Evolutionary conservation across 2,113 vertebrate genomes (phyloP), one percentile per base, ranked within the genome.

Genomic region (Chaenogobius annularis): DNA sequence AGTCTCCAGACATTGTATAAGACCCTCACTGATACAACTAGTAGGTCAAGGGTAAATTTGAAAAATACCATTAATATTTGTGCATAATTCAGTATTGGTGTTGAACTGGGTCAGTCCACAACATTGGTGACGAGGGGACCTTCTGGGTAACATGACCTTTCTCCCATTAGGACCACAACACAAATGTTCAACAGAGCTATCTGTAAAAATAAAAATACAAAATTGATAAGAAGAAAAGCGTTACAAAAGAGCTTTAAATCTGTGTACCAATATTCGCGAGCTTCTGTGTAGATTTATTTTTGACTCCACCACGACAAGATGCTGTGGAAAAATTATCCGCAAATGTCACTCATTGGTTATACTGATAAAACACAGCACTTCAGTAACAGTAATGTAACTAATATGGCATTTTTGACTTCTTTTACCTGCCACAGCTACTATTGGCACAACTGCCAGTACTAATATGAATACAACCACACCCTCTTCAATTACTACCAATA

Each of bases 41-140:
- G n/a, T n/a, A n/a, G n/a, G n/a, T n/a, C n/a, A n/a, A n/a, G n/a
- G n/a, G n/a, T n/a, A n/a, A n/a, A n/a, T n/a, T n/a, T n/a, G n/a
- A n/a, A n/a, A n/a, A n/a, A n/a, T n/a, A n/a, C n/a, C n/a, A n/a
- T n/a, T n/a, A n/a, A n/a, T n/a, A n/a, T n/a, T n/a, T n/a, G n/a
- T n/a, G 47, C 73, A 83, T 54, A 69, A 75, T 9, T 79, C 10
- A 13, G 66, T 73, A 15, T 22, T 2, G 0, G 1, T 13, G 69
- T 69, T 72, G 23, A 10, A 81, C 70, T 65, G 65, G 11, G n/a
- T 4, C 10, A 50, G 17, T n/a, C 56, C 31, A 70, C 77, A 79
- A 31, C 77, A 79, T 13, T n/a, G 1, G 14, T 75, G 69, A 2
- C 52, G 0, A 31, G 0, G 13, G 11, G 81, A 76, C 0, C 19